Conservation (phyloP, 2,797 vertebrate species). For the Dendrocincla tyrannina region DNA sequence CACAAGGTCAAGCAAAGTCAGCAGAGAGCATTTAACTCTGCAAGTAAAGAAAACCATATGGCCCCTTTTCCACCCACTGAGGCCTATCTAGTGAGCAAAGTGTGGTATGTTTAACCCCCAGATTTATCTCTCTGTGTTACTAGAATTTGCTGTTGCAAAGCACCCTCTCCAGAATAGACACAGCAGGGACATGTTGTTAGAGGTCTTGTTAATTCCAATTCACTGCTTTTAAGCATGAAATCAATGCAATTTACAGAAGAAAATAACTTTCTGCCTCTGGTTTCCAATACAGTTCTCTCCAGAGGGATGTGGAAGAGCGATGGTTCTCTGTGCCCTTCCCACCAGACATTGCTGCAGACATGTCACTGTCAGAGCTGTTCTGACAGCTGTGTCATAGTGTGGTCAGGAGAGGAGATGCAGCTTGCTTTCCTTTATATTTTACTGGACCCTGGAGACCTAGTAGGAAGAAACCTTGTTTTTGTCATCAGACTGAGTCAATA, state of each 20-base stretch:
- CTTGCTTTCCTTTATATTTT: not conserved
- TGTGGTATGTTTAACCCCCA: not conserved
- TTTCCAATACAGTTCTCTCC: not conserved
- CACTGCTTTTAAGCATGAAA: not conserved
- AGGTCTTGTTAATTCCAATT: not conserved
- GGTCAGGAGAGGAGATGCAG: not conserved
- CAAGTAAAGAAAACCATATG: not conserved
- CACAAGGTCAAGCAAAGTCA: not conserved
- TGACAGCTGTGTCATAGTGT: not conserved
- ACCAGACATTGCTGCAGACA: not conserved
- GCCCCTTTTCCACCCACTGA: not conserved
- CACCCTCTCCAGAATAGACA: not conserved
- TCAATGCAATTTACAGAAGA: not conserved
- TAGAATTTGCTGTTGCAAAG: not conserved
- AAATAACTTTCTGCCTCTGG: not conserved
- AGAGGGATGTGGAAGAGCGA: not conserved
- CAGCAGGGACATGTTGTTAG: not conserved
- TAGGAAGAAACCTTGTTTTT: constrained; percentile 1
- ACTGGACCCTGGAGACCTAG: not conserved
- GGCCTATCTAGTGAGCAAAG: not conserved
- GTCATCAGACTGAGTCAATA: not conserved
- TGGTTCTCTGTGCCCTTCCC: not conserved
- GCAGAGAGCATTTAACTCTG: not conserved
- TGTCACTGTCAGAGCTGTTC: not conserved
- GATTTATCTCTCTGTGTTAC: not conserved